Evolutionary conservation across 1,140 invertebrate genomes (phyloP).

Genomic region (Agrypnia vestita): DNA sequence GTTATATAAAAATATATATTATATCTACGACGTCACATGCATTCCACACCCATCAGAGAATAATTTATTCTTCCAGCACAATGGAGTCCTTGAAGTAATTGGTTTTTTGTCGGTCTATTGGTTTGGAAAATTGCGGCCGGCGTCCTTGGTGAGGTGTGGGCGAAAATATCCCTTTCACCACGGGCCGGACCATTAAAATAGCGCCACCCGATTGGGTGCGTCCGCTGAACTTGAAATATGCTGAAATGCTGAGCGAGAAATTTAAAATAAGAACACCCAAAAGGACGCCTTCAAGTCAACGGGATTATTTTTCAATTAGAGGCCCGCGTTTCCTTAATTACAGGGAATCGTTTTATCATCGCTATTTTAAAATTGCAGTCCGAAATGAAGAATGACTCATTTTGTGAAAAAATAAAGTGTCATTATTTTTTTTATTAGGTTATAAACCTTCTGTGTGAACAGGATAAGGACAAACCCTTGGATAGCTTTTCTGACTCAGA

Average conservation of each 20-base stretch:
- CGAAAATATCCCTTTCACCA: slow-evolving; percentile 47
- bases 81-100: slow-evolving; percentile 29
- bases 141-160: slow-evolving; percentile 31
- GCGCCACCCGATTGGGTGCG: slow-evolving; percentile 22
- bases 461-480: too few relatives aligned
- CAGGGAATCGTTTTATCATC: neutral
- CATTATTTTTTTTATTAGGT: too few relatives aligned
- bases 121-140: slow-evolving; percentile 52
- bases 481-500: too few relatives aligned
- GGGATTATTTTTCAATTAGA: slow-evolving; percentile 16
- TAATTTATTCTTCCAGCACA: neutral
- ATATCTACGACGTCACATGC: too few relatives aligned
- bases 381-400: too few relatives aligned
- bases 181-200: slow-evolving; percentile 45
- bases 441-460: too few relatives aligned
- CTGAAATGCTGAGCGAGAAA: slow-evolving; percentile 21
- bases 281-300: neutral
- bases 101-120: slow-evolving; percentile 48
- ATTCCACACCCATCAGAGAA: too few relatives aligned
- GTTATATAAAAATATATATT: too few relatives aligned
- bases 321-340: neutral
- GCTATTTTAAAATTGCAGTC: too few relatives aligned
- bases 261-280: slow-evolving; percentile 18
- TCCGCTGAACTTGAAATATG: slow-evolving; percentile 20
- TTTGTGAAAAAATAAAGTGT: too few relatives aligned